Evolutionary conservation across 2,113 vertebrate species (phyloP), one percentile per base, ranked within the genome.

Genomic region (Pedionomus torquatus): DNA sequence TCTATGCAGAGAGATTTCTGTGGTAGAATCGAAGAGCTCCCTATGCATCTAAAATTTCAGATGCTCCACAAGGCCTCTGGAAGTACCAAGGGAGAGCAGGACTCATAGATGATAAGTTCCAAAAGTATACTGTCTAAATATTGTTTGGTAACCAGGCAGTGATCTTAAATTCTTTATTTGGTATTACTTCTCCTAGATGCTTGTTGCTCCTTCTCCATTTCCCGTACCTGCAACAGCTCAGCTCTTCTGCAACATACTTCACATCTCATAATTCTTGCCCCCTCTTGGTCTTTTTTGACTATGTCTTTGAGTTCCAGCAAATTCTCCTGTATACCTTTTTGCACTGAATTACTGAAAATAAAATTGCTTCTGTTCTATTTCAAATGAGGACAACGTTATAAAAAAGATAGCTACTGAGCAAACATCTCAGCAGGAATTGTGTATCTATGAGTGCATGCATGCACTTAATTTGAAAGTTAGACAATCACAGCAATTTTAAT

Each of bases 261-360:
- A 48, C 0, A 0, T 51, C 41, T 76, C 23, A 17, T 20, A 5
- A 65, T 35, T 61, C 17, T 65, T 55, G 60, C 16, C 5, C 3
- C 10, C 11, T 4, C 5, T 2, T 17, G 17, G 44, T 17, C 4
- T 68, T 74, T 85, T 88, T 77, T 64, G 5, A 48, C 79, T 60
- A 2, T 37, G 19, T 80, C 49, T 66, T 57, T 30, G 30, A 60
- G 12, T 79, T 71, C 46, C 93, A 86, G 71, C 4, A 64, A 41
- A 43, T 58, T 63, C 21, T 93, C 30, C 31, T 60, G 26, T 20
- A n/a, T 37, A 25, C 3, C 1, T 84, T 93, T 87, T 91, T 1
- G 0, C 75, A 63, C 19, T 63, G 37, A 37, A 23, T 58, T 60
- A 60, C 13, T 24, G 13, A 37, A 26, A 63, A 63, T 7, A 41